Percentiles rank a stretch among this genome's conserved stretches.
phyloP scores from a whole-genome alignment of 2,888 invertebrate genomes.

The Catocala nupta region DNA sequence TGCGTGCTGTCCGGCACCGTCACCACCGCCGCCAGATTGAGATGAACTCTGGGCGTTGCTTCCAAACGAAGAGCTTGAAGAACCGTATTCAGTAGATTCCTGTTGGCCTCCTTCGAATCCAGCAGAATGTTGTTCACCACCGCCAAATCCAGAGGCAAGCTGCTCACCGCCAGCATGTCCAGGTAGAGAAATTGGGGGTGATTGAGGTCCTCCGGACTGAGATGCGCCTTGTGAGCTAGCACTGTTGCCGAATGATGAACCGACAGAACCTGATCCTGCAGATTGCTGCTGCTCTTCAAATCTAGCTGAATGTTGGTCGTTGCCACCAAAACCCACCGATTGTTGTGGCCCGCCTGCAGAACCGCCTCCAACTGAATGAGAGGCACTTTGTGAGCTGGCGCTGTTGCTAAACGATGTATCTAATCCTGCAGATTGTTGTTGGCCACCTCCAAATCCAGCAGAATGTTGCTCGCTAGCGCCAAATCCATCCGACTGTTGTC shows the following conservation, averaged over 20 bases:
- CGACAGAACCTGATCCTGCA: not conserved
- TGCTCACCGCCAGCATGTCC: too few relatives aligned
- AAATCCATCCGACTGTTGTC: constrained; percentile 13
- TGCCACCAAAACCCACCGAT: constrained; percentile 6
- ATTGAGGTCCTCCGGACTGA: too few relatives aligned
- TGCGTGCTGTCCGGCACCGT: not conserved
- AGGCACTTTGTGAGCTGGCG: too few relatives aligned
- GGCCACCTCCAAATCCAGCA: constrained; percentile 2
- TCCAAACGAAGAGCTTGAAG: not conserved
- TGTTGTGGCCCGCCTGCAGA: constrained; percentile 6
- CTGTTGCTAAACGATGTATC: too few relatives aligned
- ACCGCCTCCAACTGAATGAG: constrained; percentile 9
- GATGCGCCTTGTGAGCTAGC: too few relatives aligned
- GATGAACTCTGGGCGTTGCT: too few relatives aligned
- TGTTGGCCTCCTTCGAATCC: not conserved
- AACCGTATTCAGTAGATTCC: not conserved
- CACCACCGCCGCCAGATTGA: not conserved
- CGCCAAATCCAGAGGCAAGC: not conserved
- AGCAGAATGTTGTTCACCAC: constrained; percentile 17
- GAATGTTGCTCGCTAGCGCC: constrained; percentile 21
- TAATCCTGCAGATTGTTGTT: constrained; percentile 9
- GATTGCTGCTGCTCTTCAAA: not conserved
- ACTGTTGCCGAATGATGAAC: not conserved
- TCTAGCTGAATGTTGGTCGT: constrained; percentile 14
- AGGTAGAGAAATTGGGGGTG: too few relatives aligned